These are phyloP conservation scores for Platycheirus albimanus DNA, from an alignment of 2,888 invertebrate genomes.

Conservation along the genomic window DNA sequence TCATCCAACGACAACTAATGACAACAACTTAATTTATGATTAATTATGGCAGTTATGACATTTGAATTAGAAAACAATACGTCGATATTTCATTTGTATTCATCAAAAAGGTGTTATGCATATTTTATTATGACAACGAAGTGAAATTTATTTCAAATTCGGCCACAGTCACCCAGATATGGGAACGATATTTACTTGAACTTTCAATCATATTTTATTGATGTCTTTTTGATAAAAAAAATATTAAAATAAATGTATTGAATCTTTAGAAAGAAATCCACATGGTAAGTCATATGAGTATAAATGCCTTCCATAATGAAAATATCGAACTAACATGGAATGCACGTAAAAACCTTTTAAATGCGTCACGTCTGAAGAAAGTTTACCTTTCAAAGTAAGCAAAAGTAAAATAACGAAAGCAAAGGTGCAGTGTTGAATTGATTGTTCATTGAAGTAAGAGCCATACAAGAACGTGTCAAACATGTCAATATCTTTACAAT, in stretches of 20 bases:
- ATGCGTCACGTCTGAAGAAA: slow-evolving; percentile 18
- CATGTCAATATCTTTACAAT: background rate
- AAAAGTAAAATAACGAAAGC: slow-evolving; percentile 10
- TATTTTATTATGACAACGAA: background rate
- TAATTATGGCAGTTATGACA: slow-evolving; percentile 52
- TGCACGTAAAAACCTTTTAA: background rate
- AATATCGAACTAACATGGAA: background rate
- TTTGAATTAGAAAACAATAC: background rate
- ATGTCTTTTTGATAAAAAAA: background rate
- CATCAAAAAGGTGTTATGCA: background rate
- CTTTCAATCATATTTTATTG: slow-evolving; percentile 7
- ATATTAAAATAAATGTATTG: background rate
- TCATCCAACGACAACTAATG: background rate
- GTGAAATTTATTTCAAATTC: slow-evolving; percentile 35
- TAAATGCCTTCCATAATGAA: background rate
- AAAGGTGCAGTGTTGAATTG: slow-evolving; percentile 14
- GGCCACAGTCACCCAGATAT: background rate
- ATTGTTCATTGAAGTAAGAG: background rate
- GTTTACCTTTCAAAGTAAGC: background rate
- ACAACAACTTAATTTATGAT: slow-evolving; percentile 7
- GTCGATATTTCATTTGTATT: slow-evolving; percentile 16
- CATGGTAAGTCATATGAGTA: background rate
- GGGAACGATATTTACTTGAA: background rate
- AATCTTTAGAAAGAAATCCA: no score
- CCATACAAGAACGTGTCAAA: slow-evolving; percentile 10